Conservation (phyloP, 2,888 invertebrate genomes). For the Hydroisotoma schaefferi region DNA sequence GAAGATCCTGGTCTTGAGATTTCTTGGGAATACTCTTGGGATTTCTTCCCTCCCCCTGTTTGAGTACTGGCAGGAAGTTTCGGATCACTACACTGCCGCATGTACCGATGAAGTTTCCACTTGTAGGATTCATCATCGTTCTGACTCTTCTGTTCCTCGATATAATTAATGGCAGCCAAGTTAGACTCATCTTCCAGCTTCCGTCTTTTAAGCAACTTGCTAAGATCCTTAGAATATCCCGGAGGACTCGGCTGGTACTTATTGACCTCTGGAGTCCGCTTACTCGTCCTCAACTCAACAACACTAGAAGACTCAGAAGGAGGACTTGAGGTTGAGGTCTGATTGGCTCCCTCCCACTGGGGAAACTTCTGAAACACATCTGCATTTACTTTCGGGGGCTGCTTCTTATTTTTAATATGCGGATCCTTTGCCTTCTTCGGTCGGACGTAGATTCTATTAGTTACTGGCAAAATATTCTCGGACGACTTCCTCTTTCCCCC, state of each 20-base stretch:
- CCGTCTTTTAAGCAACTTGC: too few species aligned
- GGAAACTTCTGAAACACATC: conserved; percentile 21
- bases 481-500: conserved; percentile 10
- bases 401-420: too few species aligned
- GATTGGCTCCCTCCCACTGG: conserved; percentile 10
- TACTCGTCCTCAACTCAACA: too few species aligned
- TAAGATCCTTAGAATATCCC: too few species aligned
- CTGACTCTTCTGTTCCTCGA: background rate
- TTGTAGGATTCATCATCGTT: background rate
- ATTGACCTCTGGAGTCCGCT: background rate
- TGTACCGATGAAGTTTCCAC: conserved; percentile 18
- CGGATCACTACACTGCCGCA: conserved; percentile 4
- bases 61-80: too few species aligned
- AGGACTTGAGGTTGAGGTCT: background rate
- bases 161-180: background rate
- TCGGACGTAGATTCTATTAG: background rate
- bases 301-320: too few species aligned
- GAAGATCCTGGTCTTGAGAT: too few species aligned
- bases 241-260: too few species aligned
- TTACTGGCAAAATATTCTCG: background rate
- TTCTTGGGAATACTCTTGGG: too few species aligned
- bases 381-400: conserved; percentile 12
- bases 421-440: conserved; percentile 13
- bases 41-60: too few species aligned
- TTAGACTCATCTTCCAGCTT: background rate